Base-by-base conservation (phyloP, 2,888 invertebrate species). In the Stratiomys singularior region DNA sequence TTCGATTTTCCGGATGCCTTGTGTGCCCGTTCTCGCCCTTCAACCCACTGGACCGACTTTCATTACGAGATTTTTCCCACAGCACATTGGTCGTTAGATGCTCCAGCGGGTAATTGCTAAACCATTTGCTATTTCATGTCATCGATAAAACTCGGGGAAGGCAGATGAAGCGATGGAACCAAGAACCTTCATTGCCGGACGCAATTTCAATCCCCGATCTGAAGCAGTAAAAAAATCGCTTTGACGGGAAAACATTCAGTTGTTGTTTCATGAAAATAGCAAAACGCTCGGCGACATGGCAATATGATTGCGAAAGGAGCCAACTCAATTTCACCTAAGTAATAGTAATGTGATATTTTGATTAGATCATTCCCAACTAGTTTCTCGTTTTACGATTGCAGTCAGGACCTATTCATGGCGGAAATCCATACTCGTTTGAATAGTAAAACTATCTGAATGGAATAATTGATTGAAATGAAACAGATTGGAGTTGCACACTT, bases 31-130 rank as follows among this genome's bases (percentile, higher is more conserved):
- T 23, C 60, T 15, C 60, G 25, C 60, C 18, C 25, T 25, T 25
- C 60, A 1, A 13, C 37, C 58, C 1, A 23, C 23, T 69, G 46
- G 7, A 13, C 37, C 58, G 4, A 23, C 23, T 69, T 69, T 69
- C 69, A 69, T 69, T 69, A 69, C 69, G 25, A 23, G 69, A 69
- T 47, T 69, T 37, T 46, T 46, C 25, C 46, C 64, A 13, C 69
- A 46, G 69, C 9, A 46, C 46, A n/a, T 46, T 69, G 47, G 47
- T 69, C 69, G 69, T 58, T 58, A 74, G 58, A 74, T 58, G 74
- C 58, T 74, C 46, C 74, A 30, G 21, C 58, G 74, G 15, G 58
- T 74, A 74, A 74, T 74, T 74, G 74, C 37, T 44, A 74, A 74
- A 74, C 58, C 58, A 60, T 74, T 74, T 60, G 60, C 74, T 27